Evolutionary conservation across 2,888 invertebrate species (phyloP), one percentile per base, ranked within the genome.

Genomic region (Pimpla rufipes): DNA sequence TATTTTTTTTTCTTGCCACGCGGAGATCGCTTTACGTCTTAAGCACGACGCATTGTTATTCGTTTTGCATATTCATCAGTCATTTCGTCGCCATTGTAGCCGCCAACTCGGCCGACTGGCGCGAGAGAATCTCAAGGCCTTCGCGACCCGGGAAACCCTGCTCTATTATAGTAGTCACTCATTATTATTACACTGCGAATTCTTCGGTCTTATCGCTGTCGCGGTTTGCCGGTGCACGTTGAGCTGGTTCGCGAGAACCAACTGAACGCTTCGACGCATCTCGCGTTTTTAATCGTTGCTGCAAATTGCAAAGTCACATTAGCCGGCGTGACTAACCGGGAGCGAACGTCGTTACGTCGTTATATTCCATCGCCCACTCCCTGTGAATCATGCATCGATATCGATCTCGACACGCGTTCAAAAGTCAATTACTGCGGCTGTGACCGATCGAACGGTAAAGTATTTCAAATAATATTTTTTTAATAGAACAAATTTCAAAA

Each of bases 101-200:
- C 13, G 57, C 11, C 37, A 79, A 73, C 47, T 66, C 29, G 47
- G 66, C 55, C 47, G 47, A 16, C 37, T 42, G 42, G 11, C 11
- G 50, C 67, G 16, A n/a, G 11, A 75, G 29, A 42, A 40, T 77
- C 21, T 52, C 79, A 79, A 73, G 73, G 79, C 37, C 79, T 13
- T 18, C 16, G 55, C 16, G 42, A 66, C 29, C 40, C 52, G 35
- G 35, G 29, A 79, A 79, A 42, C 13, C 7, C 66, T 21, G 55
- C 18, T 57, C 67, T 18, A 57, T 23, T 66, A 57, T 37, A 57
- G 13, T 52, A 23, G n/a, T 67, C 45, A 50, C 23, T 55, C 57
- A 42, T 66, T 52, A 40, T 52, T 73, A 55, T 47, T 52, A 50
- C 47, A 50, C 21, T 62, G 21, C 18, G 0, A 29, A 35, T 7